A percentile compares a stretch with the other conserved stretches of the same genome.
These are phyloP conservation scores for Lucinisca nassula DNA, from an alignment of 2,888 invertebrate species.

Conservation along the genomic window DNA sequence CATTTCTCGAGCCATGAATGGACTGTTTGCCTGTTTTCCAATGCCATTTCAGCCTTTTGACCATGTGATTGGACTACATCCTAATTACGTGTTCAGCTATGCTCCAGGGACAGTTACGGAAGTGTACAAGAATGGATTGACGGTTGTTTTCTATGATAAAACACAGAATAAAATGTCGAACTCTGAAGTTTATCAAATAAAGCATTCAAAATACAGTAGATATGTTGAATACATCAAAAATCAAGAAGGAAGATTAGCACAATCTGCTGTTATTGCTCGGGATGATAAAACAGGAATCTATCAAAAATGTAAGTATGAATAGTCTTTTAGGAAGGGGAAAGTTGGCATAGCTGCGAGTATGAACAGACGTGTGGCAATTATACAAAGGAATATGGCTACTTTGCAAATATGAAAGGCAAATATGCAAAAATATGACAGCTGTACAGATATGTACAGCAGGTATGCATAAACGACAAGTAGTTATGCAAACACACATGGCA, in stretches of 20 bases:
- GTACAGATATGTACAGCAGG: too few species aligned
- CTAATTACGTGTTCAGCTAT: slow-evolving; percentile 80
- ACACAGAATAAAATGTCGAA: background rate
- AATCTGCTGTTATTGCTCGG: background rate
- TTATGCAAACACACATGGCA: too few species aligned
- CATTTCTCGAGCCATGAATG: too few species aligned
- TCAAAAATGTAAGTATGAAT: background rate
- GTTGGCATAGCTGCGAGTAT: too few species aligned
- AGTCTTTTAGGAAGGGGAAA: too few species aligned
- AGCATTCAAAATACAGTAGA: background rate
- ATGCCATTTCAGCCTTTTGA: slow-evolving; percentile 70
- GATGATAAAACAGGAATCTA: background rate
- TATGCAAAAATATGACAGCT: too few species aligned
- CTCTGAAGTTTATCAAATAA: background rate
- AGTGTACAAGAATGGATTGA: background rate
- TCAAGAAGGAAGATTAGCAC: background rate
- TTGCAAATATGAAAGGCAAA: too few species aligned
- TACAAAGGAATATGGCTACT: too few species aligned
- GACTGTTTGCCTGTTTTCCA: too few species aligned
- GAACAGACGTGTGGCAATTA: too few species aligned
- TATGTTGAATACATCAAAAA: background rate
- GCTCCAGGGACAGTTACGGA: slow-evolving; percentile 79
- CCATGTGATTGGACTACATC: slow-evolving; percentile 81
- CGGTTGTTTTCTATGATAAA: background rate
- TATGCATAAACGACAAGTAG: too few species aligned